Base-by-base conservation (phyloP, 2,888 invertebrate genomes). In the Platycnemis pennipes region DNA sequence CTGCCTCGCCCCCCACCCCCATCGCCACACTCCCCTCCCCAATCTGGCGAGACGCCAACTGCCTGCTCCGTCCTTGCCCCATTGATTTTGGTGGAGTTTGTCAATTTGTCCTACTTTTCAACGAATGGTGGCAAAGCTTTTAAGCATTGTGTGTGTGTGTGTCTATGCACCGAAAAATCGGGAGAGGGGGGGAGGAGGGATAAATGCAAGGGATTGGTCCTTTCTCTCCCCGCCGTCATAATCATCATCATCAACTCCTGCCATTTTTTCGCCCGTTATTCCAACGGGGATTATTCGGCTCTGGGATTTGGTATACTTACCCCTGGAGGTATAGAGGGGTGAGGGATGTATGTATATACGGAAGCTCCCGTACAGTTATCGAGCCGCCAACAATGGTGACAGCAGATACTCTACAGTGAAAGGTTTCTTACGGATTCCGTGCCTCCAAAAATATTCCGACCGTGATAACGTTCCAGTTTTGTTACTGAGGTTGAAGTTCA, bases 81-180 rank as follows among this genome's bases (percentile, higher is more conserved):
- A 77, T 77, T 77, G 77, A 77, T 77, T 77, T 77, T 77, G 77
- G 77, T 77, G 77, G 77, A 77, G 77, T 77, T 77, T 77, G 77
- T 77, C 77, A 77, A 77, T 77, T 77, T 77, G 77, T 77, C 77
- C 77, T 77, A 77, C 77, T 77, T 77, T 77, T 37, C 77, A 77
- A 77, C 77, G 77, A 77, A 77, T 77, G 77, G 77, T 77, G 77
- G 37, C 77, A 77, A 77, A 77, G 77, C 37, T 77, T 77, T 77
- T 77, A 77, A 77, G 77, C 77, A 37, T 49, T n/a, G n/a, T n/a
- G n/a, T n/a, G n/a, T n/a, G 11, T 16, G 49, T 16, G 49, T n/a
- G n/a, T n/a, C 11, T 49, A 49, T 49, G 49, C 49, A 49, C 49
- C 49, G 49, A 49, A 49, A 49, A 49, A 49, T 77, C 37, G 8